Base-by-base conservation (phyloP, 2,797 vertebrate species). In the Manis javanica region DNA sequence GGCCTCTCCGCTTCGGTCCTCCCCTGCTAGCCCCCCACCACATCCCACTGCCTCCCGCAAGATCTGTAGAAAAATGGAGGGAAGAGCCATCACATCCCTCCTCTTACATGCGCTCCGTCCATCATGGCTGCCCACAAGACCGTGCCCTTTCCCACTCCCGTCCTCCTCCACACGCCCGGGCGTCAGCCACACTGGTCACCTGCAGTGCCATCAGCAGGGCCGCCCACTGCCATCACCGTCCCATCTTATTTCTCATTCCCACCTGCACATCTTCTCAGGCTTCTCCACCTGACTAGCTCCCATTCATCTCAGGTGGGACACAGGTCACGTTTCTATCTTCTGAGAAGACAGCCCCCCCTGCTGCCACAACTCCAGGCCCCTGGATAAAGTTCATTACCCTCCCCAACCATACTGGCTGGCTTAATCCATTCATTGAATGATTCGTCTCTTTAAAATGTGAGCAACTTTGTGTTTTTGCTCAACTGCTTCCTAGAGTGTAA, bases 221-320 rank as follows among this genome's bases (percentile, higher is more conserved):
- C 3, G 21, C 10, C 14, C 19, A 29, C 0, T 7, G 3, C 29
- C 53, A 18, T 26, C 53, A 24, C 0, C 9, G 23, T 13, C 13
- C 23, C 11, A 53, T 7, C 59, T 55, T 49, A 46, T n/a, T 51
- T 68, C 69, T 92, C 74, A 42, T 71, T 63, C 59, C 34, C 11
- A 51, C 42, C n/a, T 53, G 57, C 11, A 31, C 0, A 7, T 53
- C 55, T 10, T 19, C 53, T 53, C 42, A 87, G 39, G 34, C 46
- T 59, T 37, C 46, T 39, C 77, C 74, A 59, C 5, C 3, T 4
- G 26, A 74, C 31, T 57, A 39, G 71, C 31, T 71, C 66, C n/a
- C 51, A 12, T 10, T 78, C n/a, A 34, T 78, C 34, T 49, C 68
- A 29, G 4, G 21, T 5, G 23, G 6, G 55, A 89, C 39, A 71